Evolutionary conservation across 1,140 invertebrate genomes (phyloP), one percentile per base, ranked within the genome.

Genomic region (Doryteuthis pealeii): DNA sequence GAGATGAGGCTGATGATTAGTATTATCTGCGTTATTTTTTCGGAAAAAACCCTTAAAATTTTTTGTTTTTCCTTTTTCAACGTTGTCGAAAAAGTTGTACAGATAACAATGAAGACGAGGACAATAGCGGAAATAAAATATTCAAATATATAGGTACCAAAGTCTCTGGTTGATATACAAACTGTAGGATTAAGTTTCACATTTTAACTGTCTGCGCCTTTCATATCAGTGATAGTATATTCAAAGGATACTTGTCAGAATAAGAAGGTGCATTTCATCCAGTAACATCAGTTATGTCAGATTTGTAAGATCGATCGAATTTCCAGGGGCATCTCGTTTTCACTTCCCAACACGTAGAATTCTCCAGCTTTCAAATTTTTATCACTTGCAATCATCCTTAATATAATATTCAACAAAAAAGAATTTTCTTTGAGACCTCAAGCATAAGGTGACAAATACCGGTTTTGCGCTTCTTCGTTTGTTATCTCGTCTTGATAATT

Each of bases 341-440:
- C 68, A 43, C 77, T 76, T 31, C 78, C 78, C 43, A 79, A 62
- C 1, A 79, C 68, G 71, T 79, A 79, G 74, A 79, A 79, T 62
- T 79, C 78, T 0, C 78, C 76, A 49, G 72, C 78, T 4, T 70
- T n/a, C 26, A 33, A n/a, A 32, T 65, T 40, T 6, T 62, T 28
- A 33, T 62, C 66, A 31, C 67, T 35, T 40, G 54, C 54, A 30
- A n/a, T 32, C 8, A 5, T 22, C 5, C 26, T 65, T 54, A 14
- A 76, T 54, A 28, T 58, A 40, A 22, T 73, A 76, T 15, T 45
- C 49, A 26, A 75, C 70, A 45, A 78, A 58, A n/a, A 5, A 74
- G 72, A 18, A 76, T 76, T 32, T 78, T 49, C 22, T 70, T 45
- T 68, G 76, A 65, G 8, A 76, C 78, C 26, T 77, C 76, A 12